phyloP scores from a whole-genome alignment of 2,888 invertebrate genomes.

The Mimachlamys varia region DNA sequence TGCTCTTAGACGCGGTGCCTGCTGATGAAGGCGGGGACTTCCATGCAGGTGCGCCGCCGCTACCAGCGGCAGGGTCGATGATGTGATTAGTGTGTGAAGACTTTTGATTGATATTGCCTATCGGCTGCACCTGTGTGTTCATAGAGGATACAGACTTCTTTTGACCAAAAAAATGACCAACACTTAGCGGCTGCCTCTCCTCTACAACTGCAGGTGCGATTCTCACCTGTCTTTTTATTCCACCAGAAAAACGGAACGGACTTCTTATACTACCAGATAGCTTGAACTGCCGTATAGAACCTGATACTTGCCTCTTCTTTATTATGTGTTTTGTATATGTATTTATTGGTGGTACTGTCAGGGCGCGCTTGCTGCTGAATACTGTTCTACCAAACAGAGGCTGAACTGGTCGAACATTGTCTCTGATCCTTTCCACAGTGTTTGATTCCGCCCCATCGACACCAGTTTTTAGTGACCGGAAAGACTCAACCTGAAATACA shows the following conservation, averaged over 20 bases:
- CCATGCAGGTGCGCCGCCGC: not conserved
- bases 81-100: not conserved
- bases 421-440: not conserved
- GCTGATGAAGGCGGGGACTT: not conserved
- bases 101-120: constrained; percentile 11
- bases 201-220: not conserved
- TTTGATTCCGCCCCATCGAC: not conserved
- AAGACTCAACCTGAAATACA: not conserved
- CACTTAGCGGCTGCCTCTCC: not conserved
- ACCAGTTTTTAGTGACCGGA: not conserved
- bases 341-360: not conserved
- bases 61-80: not conserved
- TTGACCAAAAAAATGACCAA: constrained; percentile 1
- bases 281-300: not conserved
- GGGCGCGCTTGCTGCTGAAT: not conserved
- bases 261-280: not conserved
- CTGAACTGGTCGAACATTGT: not conserved
- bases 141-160: not conserved
- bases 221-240: not conserved
- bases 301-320: not conserved
- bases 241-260: not conserved
- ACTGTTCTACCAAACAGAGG: not conserved
- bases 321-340: not conserved
- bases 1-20: constrained; percentile 8
- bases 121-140: not conserved